Evolutionary conservation across 2,113 vertebrate species (phyloP).

Genomic region (Xiphorhynchus elegans): DNA sequence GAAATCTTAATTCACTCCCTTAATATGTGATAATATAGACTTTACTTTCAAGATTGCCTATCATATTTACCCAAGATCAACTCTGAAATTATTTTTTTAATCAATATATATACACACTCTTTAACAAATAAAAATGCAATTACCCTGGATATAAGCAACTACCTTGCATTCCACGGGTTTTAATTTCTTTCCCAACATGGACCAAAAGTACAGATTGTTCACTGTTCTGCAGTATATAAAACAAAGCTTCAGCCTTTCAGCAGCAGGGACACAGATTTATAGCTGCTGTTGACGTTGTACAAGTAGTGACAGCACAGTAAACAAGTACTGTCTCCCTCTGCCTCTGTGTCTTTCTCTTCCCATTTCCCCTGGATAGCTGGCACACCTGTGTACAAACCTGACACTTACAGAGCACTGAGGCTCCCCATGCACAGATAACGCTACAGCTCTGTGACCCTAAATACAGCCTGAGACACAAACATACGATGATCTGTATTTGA

Average conservation of each 20-base stretch:
- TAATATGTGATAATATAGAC: not conserved
- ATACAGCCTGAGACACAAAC: not conserved
- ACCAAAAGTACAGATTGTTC: not conserved
- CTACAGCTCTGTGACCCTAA: not conserved
- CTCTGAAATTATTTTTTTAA: not conserved
- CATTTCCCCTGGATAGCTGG: not conserved
- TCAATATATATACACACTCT: not conserved
- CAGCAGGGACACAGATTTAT: not conserved
- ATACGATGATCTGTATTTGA: not conserved
- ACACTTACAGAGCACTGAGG: not conserved
- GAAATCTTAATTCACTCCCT: not conserved
- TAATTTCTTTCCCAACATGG: not conserved
- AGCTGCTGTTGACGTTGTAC: not conserved
- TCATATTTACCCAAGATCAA: not conserved
- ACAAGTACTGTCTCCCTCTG: not conserved
- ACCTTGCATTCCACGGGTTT: not conserved
- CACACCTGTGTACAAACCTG: not conserved
- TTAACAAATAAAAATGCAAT: not conserved
- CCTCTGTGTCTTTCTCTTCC: not conserved
- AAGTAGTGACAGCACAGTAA: fast-evolving
- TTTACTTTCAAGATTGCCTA: not conserved
- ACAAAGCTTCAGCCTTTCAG: not conserved
- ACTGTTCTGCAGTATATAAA: not conserved
- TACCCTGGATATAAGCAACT: not conserved
- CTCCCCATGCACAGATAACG: not conserved